A percentile compares a stretch with the other conserved stretches of the same genome.
Evolutionary conservation across 1,140 invertebrate species (phyloP).

Genomic region (Lucilia sericata): DNA sequence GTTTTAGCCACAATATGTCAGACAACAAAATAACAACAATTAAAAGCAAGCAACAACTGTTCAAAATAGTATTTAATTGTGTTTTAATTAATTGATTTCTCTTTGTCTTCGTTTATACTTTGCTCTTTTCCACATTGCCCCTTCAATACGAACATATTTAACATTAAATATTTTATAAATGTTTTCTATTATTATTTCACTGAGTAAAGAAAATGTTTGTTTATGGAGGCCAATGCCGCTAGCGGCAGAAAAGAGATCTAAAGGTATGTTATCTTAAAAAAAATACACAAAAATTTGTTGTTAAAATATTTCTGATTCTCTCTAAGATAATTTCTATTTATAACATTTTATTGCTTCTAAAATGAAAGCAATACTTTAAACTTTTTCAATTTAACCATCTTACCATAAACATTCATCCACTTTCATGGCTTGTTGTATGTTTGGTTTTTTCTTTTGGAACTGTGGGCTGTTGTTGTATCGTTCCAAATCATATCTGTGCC

Average conservation of each 20-base stretch:
- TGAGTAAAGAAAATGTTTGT: neutral
- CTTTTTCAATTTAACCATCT: too few species aligned
- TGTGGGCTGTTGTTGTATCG: neutral
- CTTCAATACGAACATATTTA: neutral
- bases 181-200: too few species aligned
- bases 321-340: too few species aligned
- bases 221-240: neutral
- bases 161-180: neutral
- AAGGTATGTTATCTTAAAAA: neutral
- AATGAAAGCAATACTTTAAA: too few species aligned
- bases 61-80: neutral
- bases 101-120: neutral
- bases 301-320: too few species aligned
- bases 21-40: neutral
- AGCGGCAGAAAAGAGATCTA: neutral
- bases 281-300: too few species aligned
- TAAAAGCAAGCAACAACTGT: neutral
- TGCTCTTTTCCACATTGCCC: too few species aligned
- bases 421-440: too few species aligned
- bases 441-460: neutral
- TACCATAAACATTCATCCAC: too few species aligned
- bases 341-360: too few species aligned
- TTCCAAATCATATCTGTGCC: constrained; percentile 29
- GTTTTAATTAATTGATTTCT: constrained; percentile 3
- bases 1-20: too few species aligned